Evolutionary conservation across 2,113 vertebrate genomes (phyloP), one percentile per base, ranked within the genome.

Genomic region (Cettia cetti): DNA sequence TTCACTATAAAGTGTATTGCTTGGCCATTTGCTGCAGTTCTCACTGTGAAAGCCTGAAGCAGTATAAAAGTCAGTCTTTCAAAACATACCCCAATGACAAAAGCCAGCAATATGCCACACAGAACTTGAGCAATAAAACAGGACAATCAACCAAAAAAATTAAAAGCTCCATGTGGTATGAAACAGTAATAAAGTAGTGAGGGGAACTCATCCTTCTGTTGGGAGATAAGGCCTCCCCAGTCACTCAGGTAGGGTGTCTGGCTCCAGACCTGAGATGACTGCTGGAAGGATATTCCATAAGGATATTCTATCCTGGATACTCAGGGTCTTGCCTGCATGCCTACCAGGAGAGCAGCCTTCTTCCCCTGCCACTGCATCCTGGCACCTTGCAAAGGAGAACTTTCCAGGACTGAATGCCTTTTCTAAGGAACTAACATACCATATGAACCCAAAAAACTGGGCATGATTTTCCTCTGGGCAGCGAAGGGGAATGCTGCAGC

Each of bases 21-120:
- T 78, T 35, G 77, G 50, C 80, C 56, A 15, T 37, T 92, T 77
- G 82, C 85, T 95, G 88, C 68, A 78, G 44, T 27, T 90, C 86
- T 50, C 10, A 56, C 68, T 84, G 82, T 57, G 83, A 78, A 75
- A 74, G 79, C 45, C 71, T 90, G 82, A 56, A 90, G 90, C 85
- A 74, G 82, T 33, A 52, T 75, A 90, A 66, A 87, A 96, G 71
- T 77, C 92, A 94, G 94, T 56, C 85, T 93, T 96, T 96, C 96
- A 71, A 94, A 95, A 95, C 88, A 96, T 85, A 90, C 72, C 52
- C 18, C 64, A 24, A n/a, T 89, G 95, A 96, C 93, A 96, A 92
- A 96, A 95, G 86, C 86, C 95, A 96, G 95, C 76, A 86, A 81
- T 93, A 53, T 42, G 68, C 92, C 95, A 93, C 88, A 86, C 80